Base-by-base conservation (phyloP, 2,888 invertebrate species). In the Cantharis lateralis region DNA sequence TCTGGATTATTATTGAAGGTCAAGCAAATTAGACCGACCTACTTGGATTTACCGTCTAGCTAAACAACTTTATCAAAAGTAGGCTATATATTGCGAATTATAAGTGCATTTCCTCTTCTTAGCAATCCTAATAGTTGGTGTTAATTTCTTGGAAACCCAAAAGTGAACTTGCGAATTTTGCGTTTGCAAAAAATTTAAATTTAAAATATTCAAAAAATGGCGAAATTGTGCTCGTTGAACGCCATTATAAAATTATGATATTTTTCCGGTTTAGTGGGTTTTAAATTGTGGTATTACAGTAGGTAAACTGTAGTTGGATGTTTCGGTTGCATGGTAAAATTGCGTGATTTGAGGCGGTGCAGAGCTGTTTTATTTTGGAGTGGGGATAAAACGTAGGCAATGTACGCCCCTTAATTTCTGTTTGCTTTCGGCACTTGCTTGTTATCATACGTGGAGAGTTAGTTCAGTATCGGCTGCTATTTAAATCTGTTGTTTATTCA, bases 401-500 rank as follows among this genome's bases (percentile, higher is more conserved):
- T 70, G 72, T 28, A 63, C 76, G 76, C 78, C 78, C 76, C 68
- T 76, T 71, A 66, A 69, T 69, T 71, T 71, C 26, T 48, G 32
- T 26, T 28, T 32, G n/a, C 71, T 66, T 74, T 74, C 74, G 69
- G 75, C 71, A 76, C 74, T 78, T 76, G 73, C 69, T 74, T 76
- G 71, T 70, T 48, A 48, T 48, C 48, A 63, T 68, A 64, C 64
- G 74, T 64, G 15, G 74, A 69, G 48, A 32, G 71, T 71, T 72
- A 78, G 78, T 76, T 78, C 74, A 66, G 69, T 32, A 72, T 69
- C 71, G 72, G 76, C 72, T 71, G 76, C 26, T 68, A 71, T 63
- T 71, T 63, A 61, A 75, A 76, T 26, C 62, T 64, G 71, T 68
- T 78, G 78, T 78, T 78, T 78, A 78, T 76, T 73, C 48, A 78